These are phyloP conservation scores for Mus caroli DNA, from an alignment of 2,797 vertebrate genomes.

Conservation along the genomic window DNA sequence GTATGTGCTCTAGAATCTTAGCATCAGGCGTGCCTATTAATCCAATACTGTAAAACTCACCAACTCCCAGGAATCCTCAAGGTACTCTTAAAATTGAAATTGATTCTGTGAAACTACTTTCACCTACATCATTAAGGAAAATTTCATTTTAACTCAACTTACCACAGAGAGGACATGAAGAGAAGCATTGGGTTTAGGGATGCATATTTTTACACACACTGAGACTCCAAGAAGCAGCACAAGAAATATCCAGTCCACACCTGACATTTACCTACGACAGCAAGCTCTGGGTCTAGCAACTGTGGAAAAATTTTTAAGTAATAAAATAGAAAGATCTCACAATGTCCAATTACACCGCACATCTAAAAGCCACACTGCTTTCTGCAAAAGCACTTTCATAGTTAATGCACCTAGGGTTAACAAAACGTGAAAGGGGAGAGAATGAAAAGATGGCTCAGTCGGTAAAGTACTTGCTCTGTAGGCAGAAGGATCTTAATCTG, in stretches of 20 bases:
- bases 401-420: background rate
- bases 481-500: background rate
- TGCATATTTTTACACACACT: background rate
- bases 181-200: background rate
- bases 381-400: background rate
- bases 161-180: background rate
- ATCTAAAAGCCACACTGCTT: background rate
- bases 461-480: background rate
- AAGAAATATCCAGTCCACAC: too few relatives aligned
- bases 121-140: conserved; percentile 64
- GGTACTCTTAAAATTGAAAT: conserved; percentile 80
- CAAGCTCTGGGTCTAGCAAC: background rate
- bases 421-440: background rate
- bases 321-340: background rate
- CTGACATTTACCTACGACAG: background rate
- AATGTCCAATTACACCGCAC: background rate
- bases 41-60: conserved; percentile 73
- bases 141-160: conserved; percentile 55
- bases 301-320: background rate
- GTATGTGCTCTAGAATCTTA: conserved; percentile 59
- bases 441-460: background rate
- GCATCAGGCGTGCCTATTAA: conserved; percentile 77
- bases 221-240: background rate
- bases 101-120: conserved; percentile 75
- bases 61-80: conserved; percentile 68